Percentiles rank a stretch among this genome's conserved stretches.
Conservation (phyloP, 2,113 vertebrate species). For the Serilophus lunatus region DNA sequence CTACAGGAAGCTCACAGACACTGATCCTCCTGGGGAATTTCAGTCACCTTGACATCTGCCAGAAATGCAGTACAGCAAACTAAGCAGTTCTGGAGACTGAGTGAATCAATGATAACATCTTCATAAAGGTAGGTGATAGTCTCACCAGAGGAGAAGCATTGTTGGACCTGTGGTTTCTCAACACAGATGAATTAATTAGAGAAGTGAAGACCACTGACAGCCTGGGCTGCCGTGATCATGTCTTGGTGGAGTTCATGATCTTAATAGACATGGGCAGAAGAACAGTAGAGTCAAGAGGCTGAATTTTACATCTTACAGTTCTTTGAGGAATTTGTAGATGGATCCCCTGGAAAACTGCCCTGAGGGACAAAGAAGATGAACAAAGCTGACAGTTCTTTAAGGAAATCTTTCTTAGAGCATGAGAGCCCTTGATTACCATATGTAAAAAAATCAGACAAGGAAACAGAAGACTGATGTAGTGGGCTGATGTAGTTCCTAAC, state of each 20-base stretch:
- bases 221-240: not conserved
- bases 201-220: fast-evolving
- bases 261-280: not conserved
- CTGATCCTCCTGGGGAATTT: not conserved
- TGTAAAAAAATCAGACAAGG: not conserved
- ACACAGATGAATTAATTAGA: not conserved
- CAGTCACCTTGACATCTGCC: not conserved
- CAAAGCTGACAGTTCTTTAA: not conserved
- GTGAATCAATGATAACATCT: not conserved
- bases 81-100: not conserved
- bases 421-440: not conserved
- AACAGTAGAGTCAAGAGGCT: not conserved
- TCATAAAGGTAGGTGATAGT: not conserved
- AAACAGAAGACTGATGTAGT: not conserved
- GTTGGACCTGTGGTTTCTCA: not conserved
- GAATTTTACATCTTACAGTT: not conserved
- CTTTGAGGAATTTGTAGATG: not conserved
- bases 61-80: not conserved
- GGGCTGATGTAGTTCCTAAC: not conserved
- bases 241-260: not conserved
- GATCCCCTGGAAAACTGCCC: not conserved
- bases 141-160: not conserved
- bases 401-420: not conserved
- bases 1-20: not conserved
- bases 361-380: not conserved